These are phyloP conservation scores for Boloria euphrosyne DNA, from an alignment of 2,888 invertebrate species.

Conservation along the genomic window DNA sequence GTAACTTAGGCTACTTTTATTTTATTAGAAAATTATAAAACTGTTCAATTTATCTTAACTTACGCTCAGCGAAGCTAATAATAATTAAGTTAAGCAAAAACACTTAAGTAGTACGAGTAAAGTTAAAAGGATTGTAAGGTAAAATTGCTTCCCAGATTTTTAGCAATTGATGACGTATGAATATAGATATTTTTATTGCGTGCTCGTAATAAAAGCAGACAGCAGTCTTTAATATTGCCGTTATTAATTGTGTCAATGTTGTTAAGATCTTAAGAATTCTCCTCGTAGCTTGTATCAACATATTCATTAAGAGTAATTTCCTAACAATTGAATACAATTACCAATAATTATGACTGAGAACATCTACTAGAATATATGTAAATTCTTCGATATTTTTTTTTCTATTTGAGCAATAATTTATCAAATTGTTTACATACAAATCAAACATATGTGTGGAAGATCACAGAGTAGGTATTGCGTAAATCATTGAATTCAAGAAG, in stretches of 20 bases:
- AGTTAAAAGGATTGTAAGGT: neutral
- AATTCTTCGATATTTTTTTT: constrained; percentile 2
- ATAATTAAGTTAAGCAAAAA: too few species aligned
- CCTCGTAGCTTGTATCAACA: constrained; percentile 24
- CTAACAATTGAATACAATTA: constrained; percentile 34
- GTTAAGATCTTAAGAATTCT: constrained; percentile 22
- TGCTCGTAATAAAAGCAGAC: constrained; percentile 17
- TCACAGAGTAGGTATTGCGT: too few species aligned
- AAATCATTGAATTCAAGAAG: too few species aligned
- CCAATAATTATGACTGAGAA: constrained; percentile 22
- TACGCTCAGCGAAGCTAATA: too few species aligned
- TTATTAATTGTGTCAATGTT: constrained; percentile 30
- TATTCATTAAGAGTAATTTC: constrained; percentile 30
- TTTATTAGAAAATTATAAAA: too few species aligned
- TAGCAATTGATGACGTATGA: constrained; percentile 25
- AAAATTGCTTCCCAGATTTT: constrained; percentile 14
- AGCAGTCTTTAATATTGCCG: constrained; percentile 30
- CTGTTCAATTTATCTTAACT: too few species aligned
- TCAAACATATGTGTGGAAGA: too few species aligned
- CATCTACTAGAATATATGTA: neutral
- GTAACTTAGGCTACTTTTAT: too few species aligned
- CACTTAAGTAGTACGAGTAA: too few species aligned
- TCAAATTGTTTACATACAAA: too few species aligned
- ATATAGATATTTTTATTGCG: constrained; percentile 23
- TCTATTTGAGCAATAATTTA: too few species aligned